Conservation (phyloP, 2,113 vertebrate genomes). For the chimpanzee (Pan troglodytes) region NHGRI_mPanTro3-v2.1_pri NC_072398.2:208679501-208680000, state of each 20-base stretch:
- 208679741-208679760: not conserved
- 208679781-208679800: not conserved
- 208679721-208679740: not conserved
- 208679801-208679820: not conserved
- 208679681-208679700: not conserved
- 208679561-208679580: accelerated
- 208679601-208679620: accelerated
- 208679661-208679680: not conserved
- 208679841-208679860: not conserved
- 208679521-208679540: accelerated
- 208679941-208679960: accelerated
- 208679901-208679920: accelerated
- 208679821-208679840: not conserved
- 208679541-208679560: not conserved
- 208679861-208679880: not conserved
- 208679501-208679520: not conserved
- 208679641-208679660: accelerated
- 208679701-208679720: not conserved
- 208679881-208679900: not conserved
- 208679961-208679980: not conserved
- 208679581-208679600: not conserved
- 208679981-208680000: not conserved
- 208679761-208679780: not conserved
- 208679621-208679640: accelerated
- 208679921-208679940: not conserved